These are phyloP conservation scores for Olivierus martensii DNA, from an alignment of 1,140 invertebrate genomes.

Conservation along the genomic window DNA sequence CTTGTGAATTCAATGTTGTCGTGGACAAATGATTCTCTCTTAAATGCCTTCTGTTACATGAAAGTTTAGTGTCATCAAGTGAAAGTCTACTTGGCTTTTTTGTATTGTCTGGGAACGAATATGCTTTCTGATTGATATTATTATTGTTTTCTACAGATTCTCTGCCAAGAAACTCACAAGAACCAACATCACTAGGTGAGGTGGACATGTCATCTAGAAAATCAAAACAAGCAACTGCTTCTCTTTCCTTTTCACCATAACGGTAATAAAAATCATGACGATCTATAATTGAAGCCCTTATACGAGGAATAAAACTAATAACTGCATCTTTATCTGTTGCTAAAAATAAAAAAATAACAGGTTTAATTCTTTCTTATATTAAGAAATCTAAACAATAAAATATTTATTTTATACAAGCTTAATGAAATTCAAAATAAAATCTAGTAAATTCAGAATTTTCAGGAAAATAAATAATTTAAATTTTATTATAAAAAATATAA, in stretches of 20 bases:
- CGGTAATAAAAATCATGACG: conserved; percentile 56
- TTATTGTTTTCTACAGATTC: conserved; percentile 3
- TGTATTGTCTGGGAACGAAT: background rate
- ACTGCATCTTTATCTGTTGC: conserved; percentile 38
- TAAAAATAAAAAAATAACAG: conserved; percentile 27
- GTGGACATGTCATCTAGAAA: conserved; percentile 53
- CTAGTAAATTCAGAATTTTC: background rate
- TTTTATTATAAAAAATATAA: background rate
- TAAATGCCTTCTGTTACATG: background rate
- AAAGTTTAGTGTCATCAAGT: background rate
- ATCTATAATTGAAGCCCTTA: conserved; percentile 51
- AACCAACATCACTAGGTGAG: conserved; percentile 15
- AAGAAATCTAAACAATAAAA: background rate
- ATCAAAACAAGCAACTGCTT: conserved; percentile 60
- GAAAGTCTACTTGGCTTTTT: background rate
- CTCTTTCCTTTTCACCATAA: conserved; percentile 57
- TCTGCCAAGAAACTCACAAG: conserved; percentile 23
- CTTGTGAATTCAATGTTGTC: conserved; percentile 14
- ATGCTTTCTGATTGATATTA: conserved; percentile 8
- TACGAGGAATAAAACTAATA: conserved; percentile 34
- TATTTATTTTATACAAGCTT: background rate
- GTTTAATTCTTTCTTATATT: background rate
- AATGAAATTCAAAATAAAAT: conserved; percentile 1
- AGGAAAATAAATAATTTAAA: background rate
- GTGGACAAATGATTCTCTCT: conserved; percentile 9